Evolutionary conservation across 2,797 vertebrate genomes (phyloP), one percentile per base, ranked within the genome.

Genomic region (Malurus leucopterus): DNA sequence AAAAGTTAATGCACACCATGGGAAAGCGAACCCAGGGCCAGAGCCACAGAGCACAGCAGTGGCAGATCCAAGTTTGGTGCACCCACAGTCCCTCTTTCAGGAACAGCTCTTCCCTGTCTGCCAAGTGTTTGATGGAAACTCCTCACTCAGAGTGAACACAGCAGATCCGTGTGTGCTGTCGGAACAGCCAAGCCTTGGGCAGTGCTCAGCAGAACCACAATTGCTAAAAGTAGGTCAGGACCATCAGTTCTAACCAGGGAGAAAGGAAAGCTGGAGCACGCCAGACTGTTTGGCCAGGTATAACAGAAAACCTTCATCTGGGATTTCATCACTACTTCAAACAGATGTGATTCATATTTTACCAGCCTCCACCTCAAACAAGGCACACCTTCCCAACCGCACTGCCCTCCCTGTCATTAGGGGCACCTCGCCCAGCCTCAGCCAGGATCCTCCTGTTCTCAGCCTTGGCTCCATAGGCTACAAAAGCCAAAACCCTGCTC

Each of bases 301-400:
- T 85, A 94, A 92, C 72, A 95, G 91, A 93, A 94, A 95, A 90
- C 77, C 89, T 81, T 92, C 74, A 86, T 82, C 86, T 77, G 80
- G 85, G 83, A 84, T 95, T 95, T 95, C 91, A 93, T 94, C 91
- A 92, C 84, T 88, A 94, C 93, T 95, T 95, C 93, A 95, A 95
- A 95, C 92, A 95, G 80, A 43, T 7, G 2, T 94, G 93, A 95
- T 91, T 95, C 95, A 95, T 70, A 57, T 82, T 91, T 91, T 82
- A 91, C 59, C 0, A 0, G 88, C 63, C 92, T 94, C 87, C 89
- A 92, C 89, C 92, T 93, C 91, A 90, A 90, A 74, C 78, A 67
- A 41, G 93, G 55, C 93, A 92, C 88, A 11, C 93, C 91, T 91
- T 89, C 88, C 74, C 86, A 70, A 89, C 91, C 72, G 2, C 94